Conservation (phyloP, 2,797 vertebrate genomes). For the Rhynchonycteris naso region DNA sequence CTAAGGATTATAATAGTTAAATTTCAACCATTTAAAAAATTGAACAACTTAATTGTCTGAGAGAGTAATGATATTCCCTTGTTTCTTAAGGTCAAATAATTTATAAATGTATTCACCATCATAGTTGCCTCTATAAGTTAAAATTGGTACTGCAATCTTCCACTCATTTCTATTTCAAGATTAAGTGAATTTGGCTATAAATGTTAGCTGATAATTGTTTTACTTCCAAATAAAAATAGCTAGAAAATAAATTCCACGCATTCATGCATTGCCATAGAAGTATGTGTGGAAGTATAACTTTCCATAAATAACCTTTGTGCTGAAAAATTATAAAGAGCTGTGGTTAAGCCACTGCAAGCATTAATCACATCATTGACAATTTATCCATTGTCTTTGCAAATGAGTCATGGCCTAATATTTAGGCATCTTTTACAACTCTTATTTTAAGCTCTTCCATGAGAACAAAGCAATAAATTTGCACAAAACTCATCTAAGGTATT, state of each 20-base stretch:
- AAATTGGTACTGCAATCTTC: not conserved
- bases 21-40: not conserved
- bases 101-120: not conserved
- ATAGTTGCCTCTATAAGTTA: not conserved
- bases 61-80: not conserved
- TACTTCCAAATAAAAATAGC: slow-evolving; percentile 43
- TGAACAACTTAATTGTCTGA: not conserved
- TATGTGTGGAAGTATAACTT: not conserved
- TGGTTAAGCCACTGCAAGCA: not conserved
- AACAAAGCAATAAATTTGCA: slow-evolving; percentile 57
- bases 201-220: not conserved
- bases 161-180: slow-evolving; percentile 18
- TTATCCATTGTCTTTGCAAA: slow-evolving; percentile 44
- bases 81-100: not conserved
- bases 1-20: not conserved
- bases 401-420: slow-evolving; percentile 23
- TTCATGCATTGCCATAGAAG: not conserved
- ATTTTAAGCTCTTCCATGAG: slow-evolving; percentile 51
- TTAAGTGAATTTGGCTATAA: not conserved
- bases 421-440: slow-evolving; percentile 48
- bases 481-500: slow-evolving; percentile 47
- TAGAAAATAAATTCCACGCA: slow-evolving; percentile 14
- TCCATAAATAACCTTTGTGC: slow-evolving; percentile 54
- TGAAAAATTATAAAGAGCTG: slow-evolving; percentile 45
- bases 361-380: slow-evolving; percentile 61